These are phyloP conservation scores for Nyctibius bracteatus DNA, from an alignment of 2,113 vertebrate genomes.

Conservation along the genomic window DNA sequence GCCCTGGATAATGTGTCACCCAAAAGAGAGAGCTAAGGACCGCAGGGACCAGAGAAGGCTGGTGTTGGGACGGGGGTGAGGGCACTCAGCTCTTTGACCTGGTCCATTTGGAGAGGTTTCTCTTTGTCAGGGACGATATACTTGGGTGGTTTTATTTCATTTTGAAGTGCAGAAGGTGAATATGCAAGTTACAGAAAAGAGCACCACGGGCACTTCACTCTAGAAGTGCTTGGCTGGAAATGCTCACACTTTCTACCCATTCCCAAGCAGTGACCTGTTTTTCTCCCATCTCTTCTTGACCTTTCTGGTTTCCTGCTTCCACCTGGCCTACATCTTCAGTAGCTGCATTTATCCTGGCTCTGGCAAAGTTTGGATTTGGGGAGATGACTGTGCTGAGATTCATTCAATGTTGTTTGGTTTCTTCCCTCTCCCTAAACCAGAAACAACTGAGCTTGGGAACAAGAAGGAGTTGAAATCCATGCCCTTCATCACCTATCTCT, in stretches of 20 bases:
- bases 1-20: neutral
- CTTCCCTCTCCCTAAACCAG: constrained; percentile 64
- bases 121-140: neutral
- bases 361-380: neutral
- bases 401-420: neutral
- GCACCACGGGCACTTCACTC: neutral
- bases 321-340: neutral
- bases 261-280: neutral
- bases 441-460: constrained; percentile 91
- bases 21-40: neutral
- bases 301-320: neutral
- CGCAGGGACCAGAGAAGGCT: neutral
- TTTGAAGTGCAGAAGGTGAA: neutral
- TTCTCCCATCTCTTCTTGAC: neutral
- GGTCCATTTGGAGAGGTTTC: neutral
- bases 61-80: rapidly evolving
- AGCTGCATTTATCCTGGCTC: neutral
- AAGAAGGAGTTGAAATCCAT: constrained; percentile 92
- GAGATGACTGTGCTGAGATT: neutral
- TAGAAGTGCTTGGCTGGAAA: neutral
- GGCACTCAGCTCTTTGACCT: neutral
- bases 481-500: constrained; percentile 96
- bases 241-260: neutral
- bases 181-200: neutral
- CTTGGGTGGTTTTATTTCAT: neutral